Evolutionary conservation across 92 coral and sea anemone species (phyloP).

Genomic region (Palythoa caribaeorum): DNA sequence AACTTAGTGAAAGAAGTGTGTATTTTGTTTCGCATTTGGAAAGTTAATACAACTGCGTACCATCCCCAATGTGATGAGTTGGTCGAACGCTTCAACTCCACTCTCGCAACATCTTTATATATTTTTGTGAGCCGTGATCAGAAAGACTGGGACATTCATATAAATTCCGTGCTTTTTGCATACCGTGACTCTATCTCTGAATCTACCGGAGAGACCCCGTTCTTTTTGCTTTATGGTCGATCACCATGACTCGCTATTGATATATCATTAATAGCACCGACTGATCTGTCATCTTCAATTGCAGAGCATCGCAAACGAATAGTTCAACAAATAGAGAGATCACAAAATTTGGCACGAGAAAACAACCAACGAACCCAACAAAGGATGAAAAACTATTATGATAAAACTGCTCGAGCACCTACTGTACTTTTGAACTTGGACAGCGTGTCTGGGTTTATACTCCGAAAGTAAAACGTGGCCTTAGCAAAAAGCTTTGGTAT

Average conservation of each 20-base stretch:
- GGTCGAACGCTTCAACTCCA: constrained; percentile 56
- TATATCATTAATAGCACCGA: constrained; percentile 53
- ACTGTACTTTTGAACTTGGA: not conserved
- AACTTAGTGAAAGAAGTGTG: not conserved
- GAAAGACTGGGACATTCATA: constrained; percentile 57
- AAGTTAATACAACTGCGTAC: constrained; percentile 20
- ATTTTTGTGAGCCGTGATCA: constrained; percentile 56
- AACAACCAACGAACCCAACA: constrained; percentile 54
- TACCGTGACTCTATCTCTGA: constrained; percentile 56
- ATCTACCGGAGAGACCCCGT: constrained; percentile 68
- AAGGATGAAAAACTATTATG: constrained; percentile 11
- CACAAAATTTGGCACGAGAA: constrained; percentile 53
- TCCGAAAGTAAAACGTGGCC: not conserved
- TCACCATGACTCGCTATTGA: constrained; percentile 68
- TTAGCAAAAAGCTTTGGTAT: not conserved
- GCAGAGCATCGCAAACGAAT: constrained; percentile 66
- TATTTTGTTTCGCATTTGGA: not conserved
- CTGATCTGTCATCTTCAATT: constrained; percentile 53
- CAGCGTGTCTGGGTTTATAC: not conserved
- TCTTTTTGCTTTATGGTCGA: constrained; percentile 66
- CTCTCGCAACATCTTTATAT: constrained; percentile 34
- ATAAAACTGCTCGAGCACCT: not conserved
- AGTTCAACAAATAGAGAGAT: constrained; percentile 57
- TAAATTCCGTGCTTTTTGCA: constrained; percentile 43
- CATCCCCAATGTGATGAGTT: constrained; percentile 47